Base-by-base conservation (phyloP, 2,888 invertebrate species). In the Andrena bicolor region DNA sequence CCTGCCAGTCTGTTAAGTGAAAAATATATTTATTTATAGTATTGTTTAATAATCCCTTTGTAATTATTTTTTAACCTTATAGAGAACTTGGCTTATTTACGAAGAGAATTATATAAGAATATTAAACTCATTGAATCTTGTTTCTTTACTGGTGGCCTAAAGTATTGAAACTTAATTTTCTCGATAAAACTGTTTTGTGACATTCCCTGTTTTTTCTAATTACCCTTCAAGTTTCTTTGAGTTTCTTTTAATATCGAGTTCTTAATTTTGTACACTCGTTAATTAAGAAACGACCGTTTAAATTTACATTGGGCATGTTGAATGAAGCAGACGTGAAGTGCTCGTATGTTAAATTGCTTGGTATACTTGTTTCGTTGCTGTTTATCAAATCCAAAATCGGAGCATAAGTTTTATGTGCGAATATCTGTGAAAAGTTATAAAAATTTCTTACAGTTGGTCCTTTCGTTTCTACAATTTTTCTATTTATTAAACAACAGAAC, bases 1-100 rank as follows among this genome's bases (percentile, higher is more conserved):
- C 89, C 95, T 95, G 6, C 95, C 95, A 92, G 92, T 93, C 96
- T 96, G 92, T 72, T 16, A 20, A 56, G 6, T 2, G 41, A 48
- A 5, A 41, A 16, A 16, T 41, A 5, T 41, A 16, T 41, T 41
- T 41, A 16, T 41, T 16, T 41, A 16, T 41, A 20, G 7, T 20
- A 8, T 51, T 51, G 8, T 20, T 20, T 51, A 51, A 10, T 23
- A 56, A 56, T 56, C 5, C 41, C 13, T 41, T 41, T 41, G 41
- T 16, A 41, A 41, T 41, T 41, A 41, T 41, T 41, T 16, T 0
- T 41, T 16, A 41, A 41, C 16, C 16, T 4, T 16, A 4, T 13
- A 4, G 41, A 41, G 13, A 13, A 10, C 35, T 10, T 35, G 35
- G 10, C 10, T 2, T 35, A 35, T 32, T 30, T 30, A 30, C 6